A percentile compares a stretch with the other conserved stretches of the same genome.
Conservation (phyloP, 1,140 invertebrate genomes). For the Apocrypta bakeri region DNA sequence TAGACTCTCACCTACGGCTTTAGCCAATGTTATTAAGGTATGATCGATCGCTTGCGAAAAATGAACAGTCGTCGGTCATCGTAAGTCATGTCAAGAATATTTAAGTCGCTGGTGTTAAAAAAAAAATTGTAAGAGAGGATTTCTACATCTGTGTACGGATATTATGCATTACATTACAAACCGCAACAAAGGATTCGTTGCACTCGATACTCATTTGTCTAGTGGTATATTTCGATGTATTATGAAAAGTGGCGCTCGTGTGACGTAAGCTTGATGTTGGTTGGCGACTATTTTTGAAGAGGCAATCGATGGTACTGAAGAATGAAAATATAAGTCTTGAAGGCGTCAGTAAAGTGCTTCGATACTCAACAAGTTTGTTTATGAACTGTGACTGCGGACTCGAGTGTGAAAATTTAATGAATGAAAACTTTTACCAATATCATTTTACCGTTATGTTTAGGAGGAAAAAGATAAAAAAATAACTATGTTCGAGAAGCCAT, state of each 20-base stretch:
- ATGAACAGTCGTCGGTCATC: not conserved
- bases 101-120: not conserved
- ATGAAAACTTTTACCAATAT: not conserved
- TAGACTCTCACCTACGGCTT: not conserved
- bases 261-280: not conserved
- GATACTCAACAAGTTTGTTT: not conserved
- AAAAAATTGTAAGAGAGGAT: not conserved
- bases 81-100: not conserved
- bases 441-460: not conserved
- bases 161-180: not conserved
- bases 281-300: not conserved
- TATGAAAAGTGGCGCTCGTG: not conserved
- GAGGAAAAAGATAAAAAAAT: not conserved
- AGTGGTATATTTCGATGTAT: not conserved
- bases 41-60: slow-evolving; percentile 1
- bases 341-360: no score
- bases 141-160: not conserved
- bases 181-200: not conserved
- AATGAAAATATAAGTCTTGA: not conserved
- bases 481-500: not conserved
- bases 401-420: not conserved
- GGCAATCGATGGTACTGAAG: not conserved
- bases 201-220: not conserved
- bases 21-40: slow-evolving; percentile 13
- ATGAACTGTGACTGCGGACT: no score